phyloP scores from a whole-genome alignment of 2,797 vertebrate genomes.

The Hyperoplus lanceolatus region DNA sequence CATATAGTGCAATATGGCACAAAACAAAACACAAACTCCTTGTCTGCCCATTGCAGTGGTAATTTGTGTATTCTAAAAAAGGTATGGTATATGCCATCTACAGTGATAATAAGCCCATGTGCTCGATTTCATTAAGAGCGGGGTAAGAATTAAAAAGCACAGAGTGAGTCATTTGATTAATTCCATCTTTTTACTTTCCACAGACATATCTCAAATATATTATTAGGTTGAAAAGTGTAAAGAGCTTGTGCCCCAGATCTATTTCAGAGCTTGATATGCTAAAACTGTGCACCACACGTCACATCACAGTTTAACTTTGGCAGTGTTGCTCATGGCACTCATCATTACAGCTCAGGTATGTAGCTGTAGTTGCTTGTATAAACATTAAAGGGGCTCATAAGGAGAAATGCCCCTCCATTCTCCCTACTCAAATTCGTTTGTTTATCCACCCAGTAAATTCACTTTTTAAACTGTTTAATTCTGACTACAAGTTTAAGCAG shows the following conservation, averaged over 20 bases:
- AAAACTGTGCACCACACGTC: neutral
- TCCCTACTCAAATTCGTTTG: neutral
- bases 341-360: neutral
- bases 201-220: constrained; percentile 36
- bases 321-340: neutral
- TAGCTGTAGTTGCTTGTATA: neutral
- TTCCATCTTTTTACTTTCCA: constrained; percentile 24
- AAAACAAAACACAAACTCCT: neutral
- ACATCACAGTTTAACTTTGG: neutral
- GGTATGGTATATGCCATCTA: constrained; percentile 4
- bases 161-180: constrained; percentile 21
- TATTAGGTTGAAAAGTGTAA: constrained; percentile 46
- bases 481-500: neutral
- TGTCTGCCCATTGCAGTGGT: neutral
- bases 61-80: constrained; percentile 34
- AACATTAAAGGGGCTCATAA: constrained; percentile 1
- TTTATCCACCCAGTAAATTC: neutral
- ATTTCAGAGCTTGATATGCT: neutral
- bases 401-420: neutral
- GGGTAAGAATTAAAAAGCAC: constrained; percentile 20
- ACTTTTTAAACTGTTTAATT: neutral
- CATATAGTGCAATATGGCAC: neutral
- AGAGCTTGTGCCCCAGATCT: constrained; percentile 11
- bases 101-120: constrained; percentile 1
- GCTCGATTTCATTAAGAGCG: constrained; percentile 17